Percentiles rank a stretch among this genome's conserved stretches.
phyloP scores from a whole-genome alignment of 2,113 vertebrate genomes.

The Sylvietta virens region DNA sequence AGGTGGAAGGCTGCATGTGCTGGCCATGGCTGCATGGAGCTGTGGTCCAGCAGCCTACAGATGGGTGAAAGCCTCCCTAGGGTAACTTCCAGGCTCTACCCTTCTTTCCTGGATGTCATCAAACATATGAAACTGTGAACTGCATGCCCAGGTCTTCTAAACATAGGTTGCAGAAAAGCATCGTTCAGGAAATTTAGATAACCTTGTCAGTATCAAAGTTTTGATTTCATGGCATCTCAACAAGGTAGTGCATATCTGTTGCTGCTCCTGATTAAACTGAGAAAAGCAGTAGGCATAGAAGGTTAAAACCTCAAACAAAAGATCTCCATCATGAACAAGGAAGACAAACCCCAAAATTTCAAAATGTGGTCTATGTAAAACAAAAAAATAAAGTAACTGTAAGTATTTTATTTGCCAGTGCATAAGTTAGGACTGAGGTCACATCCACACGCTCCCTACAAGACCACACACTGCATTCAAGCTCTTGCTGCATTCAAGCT shows the following conservation, averaged over 20 bases:
- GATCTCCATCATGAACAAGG: background rate
- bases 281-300: background rate
- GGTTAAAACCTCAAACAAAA: background rate
- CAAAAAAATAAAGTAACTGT: background rate
- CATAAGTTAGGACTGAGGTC: background rate
- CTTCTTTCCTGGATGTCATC: background rate
- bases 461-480: background rate
- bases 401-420: background rate
- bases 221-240: background rate
- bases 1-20: background rate
- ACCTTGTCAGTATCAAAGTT: background rate
- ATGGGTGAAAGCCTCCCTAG: background rate
- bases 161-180: background rate
- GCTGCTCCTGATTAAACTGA: background rate
- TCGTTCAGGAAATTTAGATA: fast-evolving
- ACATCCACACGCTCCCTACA: background rate
- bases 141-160: background rate
- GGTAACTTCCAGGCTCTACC: background rate
- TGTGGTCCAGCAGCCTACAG: background rate
- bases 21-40: background rate
- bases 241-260: background rate
- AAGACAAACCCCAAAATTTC: background rate
- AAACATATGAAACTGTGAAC: background rate
- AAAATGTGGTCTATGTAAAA: background rate
- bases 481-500: background rate